Evolutionary conservation across 2,797 vertebrate genomes (phyloP).

Genomic region (Megalops cyprinoides): DNA sequence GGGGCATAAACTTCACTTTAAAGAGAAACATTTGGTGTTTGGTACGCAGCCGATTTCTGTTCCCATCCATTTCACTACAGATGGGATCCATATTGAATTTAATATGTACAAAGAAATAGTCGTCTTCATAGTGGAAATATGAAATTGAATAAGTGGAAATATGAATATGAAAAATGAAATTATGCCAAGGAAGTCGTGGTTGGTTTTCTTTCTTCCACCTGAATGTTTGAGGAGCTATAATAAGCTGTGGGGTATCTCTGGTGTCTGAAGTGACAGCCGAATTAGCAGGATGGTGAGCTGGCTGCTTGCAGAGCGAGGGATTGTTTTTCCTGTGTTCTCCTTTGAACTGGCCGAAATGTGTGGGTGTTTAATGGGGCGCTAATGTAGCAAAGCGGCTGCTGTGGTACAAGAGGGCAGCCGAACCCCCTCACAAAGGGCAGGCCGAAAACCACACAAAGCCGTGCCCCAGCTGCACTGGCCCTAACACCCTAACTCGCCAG

Average conservation of each 20-base stretch:
- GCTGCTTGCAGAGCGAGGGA: background rate
- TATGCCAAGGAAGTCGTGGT: background rate
- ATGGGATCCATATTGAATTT: too few species aligned
- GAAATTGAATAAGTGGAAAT: too few species aligned
- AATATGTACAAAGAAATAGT: too few species aligned
- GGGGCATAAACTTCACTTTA: too few species aligned
- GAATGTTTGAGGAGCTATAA: background rate
- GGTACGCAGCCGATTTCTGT: background rate
- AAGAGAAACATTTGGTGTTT: too few species aligned
- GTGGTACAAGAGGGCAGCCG: background rate
- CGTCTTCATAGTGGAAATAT: too few species aligned
- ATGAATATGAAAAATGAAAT: too few species aligned
- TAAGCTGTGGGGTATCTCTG: background rate
- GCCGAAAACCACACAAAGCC: conserved; percentile 6
- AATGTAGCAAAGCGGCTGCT: background rate
- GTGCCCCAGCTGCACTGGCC: background rate
- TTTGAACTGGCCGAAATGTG: background rate
- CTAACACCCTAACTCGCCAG: background rate
- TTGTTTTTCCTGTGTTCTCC: background rate
- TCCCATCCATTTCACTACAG: too few species aligned
- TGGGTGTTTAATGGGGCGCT: conserved; percentile 1
- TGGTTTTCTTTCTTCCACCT: background rate
- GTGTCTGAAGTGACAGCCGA: background rate
- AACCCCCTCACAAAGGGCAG: background rate
- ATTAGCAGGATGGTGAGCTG: background rate